These are phyloP conservation scores for Polia nebulosa DNA, from an alignment of 2,888 invertebrate genomes.

Conservation along the genomic window DNA sequence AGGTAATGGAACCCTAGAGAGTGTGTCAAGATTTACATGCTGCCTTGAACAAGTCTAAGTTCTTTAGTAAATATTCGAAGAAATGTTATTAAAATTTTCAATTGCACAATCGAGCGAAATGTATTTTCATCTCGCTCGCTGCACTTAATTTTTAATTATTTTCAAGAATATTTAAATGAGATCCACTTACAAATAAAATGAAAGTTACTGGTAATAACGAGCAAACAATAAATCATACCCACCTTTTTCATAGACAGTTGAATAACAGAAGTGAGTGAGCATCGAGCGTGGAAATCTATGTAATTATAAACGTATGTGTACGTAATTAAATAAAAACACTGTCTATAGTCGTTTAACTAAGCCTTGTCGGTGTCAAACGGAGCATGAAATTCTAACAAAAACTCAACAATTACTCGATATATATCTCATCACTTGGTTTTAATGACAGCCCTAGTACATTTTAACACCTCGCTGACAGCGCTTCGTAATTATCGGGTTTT, in stretches of 20 bases:
- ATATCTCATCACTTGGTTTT: constrained; percentile 66
- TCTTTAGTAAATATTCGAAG: background rate
- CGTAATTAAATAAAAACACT: constrained; percentile 61
- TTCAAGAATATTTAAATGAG: background rate
- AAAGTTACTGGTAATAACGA: constrained; percentile 11
- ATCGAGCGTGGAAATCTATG: constrained; percentile 44
- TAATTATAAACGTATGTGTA: constrained; percentile 51
- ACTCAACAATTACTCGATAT: constrained; percentile 74
- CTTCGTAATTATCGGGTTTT: constrained; percentile 72
- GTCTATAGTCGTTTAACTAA: constrained; percentile 51
- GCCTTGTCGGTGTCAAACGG: constrained; percentile 71
- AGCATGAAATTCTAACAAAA: constrained; percentile 83
- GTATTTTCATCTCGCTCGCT: background rate
- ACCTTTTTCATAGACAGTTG: constrained; percentile 22
- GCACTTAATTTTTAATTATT: constrained; percentile 15
- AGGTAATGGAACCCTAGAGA: background rate
- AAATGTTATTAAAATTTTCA: constrained; percentile 19
- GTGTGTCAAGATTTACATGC: constrained; percentile 18
- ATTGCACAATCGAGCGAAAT: constrained; percentile 12
- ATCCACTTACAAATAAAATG: no score
- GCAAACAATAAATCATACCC: constrained; percentile 4
- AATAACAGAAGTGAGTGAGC: constrained; percentile 39
- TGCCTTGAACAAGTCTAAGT: background rate
- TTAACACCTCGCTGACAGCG: constrained; percentile 75
- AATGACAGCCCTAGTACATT: constrained; percentile 72